Base-by-base conservation (phyloP, 1,140 invertebrate species). In the Solenopsis fugax region DNA sequence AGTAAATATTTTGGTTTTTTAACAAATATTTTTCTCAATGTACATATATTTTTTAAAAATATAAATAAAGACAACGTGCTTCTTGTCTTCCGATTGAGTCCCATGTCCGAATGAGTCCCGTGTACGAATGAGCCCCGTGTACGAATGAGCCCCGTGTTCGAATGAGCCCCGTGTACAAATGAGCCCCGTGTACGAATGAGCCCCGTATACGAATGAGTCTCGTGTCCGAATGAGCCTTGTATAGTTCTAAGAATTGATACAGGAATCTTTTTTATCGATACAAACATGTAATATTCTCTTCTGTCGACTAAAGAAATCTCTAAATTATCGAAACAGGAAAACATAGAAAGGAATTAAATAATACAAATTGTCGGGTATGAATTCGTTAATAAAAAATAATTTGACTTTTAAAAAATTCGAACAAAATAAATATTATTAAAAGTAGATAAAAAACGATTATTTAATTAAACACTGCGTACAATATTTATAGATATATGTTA, bases 261-360 rank as follows among this genome's bases (percentile, higher is more conserved):
- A 77, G 58, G 48, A 77, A 48, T 13, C 56, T 18, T 62, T 62
- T 45, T 13, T 76, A 76, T 76, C 73, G 67, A 71, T 71, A 18
- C 10, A 58, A 56, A 13, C 5, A 29, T 21, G 18, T 64, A 50
- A 48, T n/a, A 29, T 10, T 56, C 6, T 21, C 10, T 62, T 62
- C 24, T 1, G 24, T 62, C 73, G 56, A 45, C 16, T 16, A 52
- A 65, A 18, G 0, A 37, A 52, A 50, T 78, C 4, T 65, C 45
- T 65, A 52, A 37, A 50, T 78, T 64, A 78, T 78, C 60, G 2
- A 21, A 65, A 34, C 9, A 34, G 4, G 50, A 37, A 52, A 54
- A n/a, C 10, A 54, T n/a, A 4, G 50, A 13, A 52, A 54, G 12
- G 12, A 2, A 54, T n/a, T 16, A 16, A 29, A 4, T 10, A 29